phyloP scores from a whole-genome alignment of 2,113 vertebrate species.

The Rhagologus leucostigma region DNA sequence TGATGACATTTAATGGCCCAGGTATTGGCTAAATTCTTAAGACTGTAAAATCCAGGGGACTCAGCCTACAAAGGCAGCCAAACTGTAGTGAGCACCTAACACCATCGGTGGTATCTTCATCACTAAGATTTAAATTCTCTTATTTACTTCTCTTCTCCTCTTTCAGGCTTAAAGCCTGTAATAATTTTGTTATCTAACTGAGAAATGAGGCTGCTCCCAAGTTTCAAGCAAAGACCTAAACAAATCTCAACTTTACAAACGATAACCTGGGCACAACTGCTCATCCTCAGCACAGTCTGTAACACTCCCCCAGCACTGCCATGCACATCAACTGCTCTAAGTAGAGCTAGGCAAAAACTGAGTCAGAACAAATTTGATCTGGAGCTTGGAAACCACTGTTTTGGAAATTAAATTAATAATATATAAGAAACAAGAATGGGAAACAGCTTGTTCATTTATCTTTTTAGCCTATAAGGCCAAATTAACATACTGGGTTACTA shows the following conservation, averaged over 20 bases:
- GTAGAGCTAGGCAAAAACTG: neutral
- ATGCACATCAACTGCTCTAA: rapidly evolving
- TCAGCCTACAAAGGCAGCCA: neutral
- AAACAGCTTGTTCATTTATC: neutral
- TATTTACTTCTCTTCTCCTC: neutral
- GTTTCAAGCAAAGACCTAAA: neutral
- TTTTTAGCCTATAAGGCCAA: neutral
- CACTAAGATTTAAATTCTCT: neutral
- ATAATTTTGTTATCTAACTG: neutral
- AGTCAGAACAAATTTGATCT: neutral
- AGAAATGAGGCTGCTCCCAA: neutral
- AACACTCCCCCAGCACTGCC: neutral
- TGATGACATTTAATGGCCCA: neutral
- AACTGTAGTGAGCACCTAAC: rapidly evolving
- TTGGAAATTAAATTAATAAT: neutral
- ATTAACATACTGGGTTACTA: neutral
- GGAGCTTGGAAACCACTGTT: neutral
- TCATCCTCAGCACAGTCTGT: rapidly evolving
- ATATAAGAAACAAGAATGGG: neutral
- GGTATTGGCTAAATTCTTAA: neutral
- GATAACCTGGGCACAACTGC: neutral
- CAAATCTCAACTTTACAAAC: neutral
- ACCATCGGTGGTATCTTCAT: neutral
- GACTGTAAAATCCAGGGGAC: neutral
- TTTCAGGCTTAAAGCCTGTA: neutral